phyloP scores from a whole-genome alignment of 2,113 vertebrate species.

The Pampusana beccarii region DNA sequence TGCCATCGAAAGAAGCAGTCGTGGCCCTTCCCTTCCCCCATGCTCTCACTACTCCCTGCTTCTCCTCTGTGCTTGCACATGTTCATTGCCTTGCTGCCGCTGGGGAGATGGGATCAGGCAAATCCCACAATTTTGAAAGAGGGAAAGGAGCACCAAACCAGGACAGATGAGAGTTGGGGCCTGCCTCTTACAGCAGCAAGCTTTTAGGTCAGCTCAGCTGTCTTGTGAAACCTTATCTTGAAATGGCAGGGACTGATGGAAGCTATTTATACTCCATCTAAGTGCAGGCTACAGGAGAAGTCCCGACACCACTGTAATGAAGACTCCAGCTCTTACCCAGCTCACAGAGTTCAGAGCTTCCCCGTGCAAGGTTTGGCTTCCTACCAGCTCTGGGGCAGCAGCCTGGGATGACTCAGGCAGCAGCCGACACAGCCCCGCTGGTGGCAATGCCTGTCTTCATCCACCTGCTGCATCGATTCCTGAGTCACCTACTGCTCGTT shows the following conservation, averaged over 20 bases:
- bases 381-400: not conserved
- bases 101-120: not conserved
- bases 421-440: not conserved
- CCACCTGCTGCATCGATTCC: not conserved
- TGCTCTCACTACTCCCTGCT: not conserved
- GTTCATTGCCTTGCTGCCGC: not conserved
- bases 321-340: not conserved
- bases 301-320: not conserved
- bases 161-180: not conserved
- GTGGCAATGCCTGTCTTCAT: not conserved
- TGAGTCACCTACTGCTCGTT: not conserved
- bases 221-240: not conserved
- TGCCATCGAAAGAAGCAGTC: not conserved
- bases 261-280: not conserved
- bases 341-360: not conserved
- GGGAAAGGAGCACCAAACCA: not conserved
- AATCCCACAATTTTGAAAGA: not conserved
- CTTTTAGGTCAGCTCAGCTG: not conserved
- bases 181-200: not conserved
- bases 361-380: not conserved
- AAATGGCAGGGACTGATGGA: accelerated
- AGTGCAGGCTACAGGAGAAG: not conserved
- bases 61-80: not conserved
- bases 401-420: not conserved
- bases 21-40: not conserved